Percentiles rank a stretch among this genome's conserved stretches.
These are phyloP conservation scores for Melieria crassipennis DNA, from an alignment of 2,888 invertebrate genomes.

Conservation along the genomic window DNA sequence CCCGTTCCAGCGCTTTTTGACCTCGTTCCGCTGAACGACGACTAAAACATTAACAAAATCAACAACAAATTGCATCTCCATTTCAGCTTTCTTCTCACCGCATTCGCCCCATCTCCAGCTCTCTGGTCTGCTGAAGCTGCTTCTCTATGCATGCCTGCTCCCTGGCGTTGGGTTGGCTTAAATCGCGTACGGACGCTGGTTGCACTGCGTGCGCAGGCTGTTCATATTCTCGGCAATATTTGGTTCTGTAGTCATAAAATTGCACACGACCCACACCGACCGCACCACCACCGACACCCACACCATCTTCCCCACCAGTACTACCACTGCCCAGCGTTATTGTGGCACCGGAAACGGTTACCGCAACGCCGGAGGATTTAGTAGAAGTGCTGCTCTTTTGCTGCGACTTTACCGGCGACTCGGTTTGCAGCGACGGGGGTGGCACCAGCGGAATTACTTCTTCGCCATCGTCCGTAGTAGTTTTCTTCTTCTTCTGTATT, in stretches of 20 bases:
- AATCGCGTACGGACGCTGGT: conserved; percentile 12
- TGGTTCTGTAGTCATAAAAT: conserved; percentile 68
- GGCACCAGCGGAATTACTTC: conserved; percentile 23
- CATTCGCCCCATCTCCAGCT: conserved; percentile 50
- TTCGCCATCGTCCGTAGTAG: neutral
- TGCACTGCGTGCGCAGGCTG: conserved; percentile 53
- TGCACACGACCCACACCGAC: conserved; percentile 53
- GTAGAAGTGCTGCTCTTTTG: conserved; percentile 35
- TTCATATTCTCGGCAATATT: conserved; percentile 62
- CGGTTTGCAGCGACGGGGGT: conserved; percentile 11
- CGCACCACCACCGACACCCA: conserved; percentile 7
- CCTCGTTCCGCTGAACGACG: conserved; percentile 63
- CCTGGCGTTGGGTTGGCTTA: conserved; percentile 52
- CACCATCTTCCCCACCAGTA: conserved; percentile 7
- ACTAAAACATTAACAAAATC: conserved; percentile 43
- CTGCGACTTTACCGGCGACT: conserved; percentile 25
- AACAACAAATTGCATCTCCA: neutral
- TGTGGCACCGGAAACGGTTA: conserved; percentile 19
- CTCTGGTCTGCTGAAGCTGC: conserved; percentile 46
- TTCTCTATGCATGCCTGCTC: conserved; percentile 56
- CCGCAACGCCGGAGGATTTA: conserved; percentile 29
- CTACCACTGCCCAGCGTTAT: conserved; percentile 16
- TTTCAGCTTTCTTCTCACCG: conserved; percentile 44
- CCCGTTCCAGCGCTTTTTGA: conserved; percentile 67
- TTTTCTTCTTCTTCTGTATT: conserved; percentile 42